Conservation (phyloP, 1,140 invertebrate genomes). For the Mactra quadrangularis region DNA sequence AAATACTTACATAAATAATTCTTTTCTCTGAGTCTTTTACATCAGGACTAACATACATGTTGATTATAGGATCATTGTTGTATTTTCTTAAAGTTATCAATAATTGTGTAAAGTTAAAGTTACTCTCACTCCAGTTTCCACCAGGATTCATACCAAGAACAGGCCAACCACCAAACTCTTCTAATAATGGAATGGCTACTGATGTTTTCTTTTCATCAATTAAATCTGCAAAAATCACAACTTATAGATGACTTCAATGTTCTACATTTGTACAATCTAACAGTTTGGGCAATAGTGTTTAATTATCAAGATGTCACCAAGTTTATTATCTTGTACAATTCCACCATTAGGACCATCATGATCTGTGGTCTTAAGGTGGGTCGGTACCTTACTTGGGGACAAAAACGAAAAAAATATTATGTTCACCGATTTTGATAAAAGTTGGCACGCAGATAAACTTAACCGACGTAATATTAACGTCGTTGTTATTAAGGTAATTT, state of each 20-base stretch:
- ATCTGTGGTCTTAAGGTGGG: too few species aligned
- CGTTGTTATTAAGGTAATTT: too few species aligned
- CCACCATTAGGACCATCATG: too few species aligned
- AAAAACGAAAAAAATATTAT: too few species aligned
- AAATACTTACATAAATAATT: conserved; percentile 89
- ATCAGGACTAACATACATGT: conserved; percentile 93
- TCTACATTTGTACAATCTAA: too few species aligned
- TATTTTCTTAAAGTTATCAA: conserved; percentile 89
- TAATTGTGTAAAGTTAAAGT: conserved; percentile 88
- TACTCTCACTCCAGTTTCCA: conserved; percentile 86
- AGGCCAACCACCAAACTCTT: conserved; percentile 94
- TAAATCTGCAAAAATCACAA: conserved; percentile 70
- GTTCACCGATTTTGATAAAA: too few species aligned
- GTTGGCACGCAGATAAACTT: too few species aligned
- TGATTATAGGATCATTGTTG: conserved; percentile 89
- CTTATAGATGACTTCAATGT: background rate
- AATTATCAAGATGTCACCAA: too few species aligned
- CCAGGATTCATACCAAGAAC: conserved; percentile 74
- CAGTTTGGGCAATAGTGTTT: too few species aligned
- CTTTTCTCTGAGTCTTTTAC: conserved; percentile 93
- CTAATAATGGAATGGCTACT: conserved; percentile 88
- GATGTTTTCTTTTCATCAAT: conserved; percentile 87
- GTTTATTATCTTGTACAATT: too few species aligned
- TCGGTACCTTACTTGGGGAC: too few species aligned
- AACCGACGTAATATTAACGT: too few species aligned